Evolutionary conservation across 2,113 vertebrate species (phyloP), one percentile per base, ranked within the genome.

Genomic region (Carassius gibelio): DNA sequence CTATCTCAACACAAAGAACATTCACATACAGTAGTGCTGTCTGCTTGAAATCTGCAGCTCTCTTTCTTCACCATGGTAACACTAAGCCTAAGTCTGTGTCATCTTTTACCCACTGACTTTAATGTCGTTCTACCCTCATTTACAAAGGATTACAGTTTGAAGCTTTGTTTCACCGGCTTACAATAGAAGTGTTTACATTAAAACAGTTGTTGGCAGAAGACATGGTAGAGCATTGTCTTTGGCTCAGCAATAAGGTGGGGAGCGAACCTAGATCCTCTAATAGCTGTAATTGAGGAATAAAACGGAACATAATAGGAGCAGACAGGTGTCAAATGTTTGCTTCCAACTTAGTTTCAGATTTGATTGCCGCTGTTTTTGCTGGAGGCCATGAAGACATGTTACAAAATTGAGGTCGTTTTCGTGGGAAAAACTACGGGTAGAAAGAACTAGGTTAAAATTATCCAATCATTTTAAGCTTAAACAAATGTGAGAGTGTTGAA

Each of bases 41-140:
- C 13, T 77, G 36, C 62, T 38, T 71, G 14, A 78, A 34, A 48
- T 8, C 26, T 42, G 8, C 9, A 45, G 36, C 64, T 80, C 21
- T 57, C 50, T 57, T 26, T 38, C 26, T 55, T 85, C 23, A 85
- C 75, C 50, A 85, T 85, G 84, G 38, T 69, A 85, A 80, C 84
- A 52, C 62, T 34, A 50, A 52, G 38, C 64, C 42, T 45, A 75
- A 84, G 69, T 69, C 61, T 76, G 75, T 77, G 19, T 23, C 75
- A 78, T 42, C 14, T 57, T 57, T 69, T 84, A 77, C 50, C 48
- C 61, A 72, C 52, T 57, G 21, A 36, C 68, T 21, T 42, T 78
- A 34, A 57, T 55, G 21, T 78, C 48, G 52, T 59, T 61, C 26
- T 78, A 45, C 30, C 61, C 62, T 10, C 34, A 85, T 57, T 80